Evolutionary conservation across 2,797 vertebrate species (phyloP).

Genomic region (Benthosema pterotum): DNA sequence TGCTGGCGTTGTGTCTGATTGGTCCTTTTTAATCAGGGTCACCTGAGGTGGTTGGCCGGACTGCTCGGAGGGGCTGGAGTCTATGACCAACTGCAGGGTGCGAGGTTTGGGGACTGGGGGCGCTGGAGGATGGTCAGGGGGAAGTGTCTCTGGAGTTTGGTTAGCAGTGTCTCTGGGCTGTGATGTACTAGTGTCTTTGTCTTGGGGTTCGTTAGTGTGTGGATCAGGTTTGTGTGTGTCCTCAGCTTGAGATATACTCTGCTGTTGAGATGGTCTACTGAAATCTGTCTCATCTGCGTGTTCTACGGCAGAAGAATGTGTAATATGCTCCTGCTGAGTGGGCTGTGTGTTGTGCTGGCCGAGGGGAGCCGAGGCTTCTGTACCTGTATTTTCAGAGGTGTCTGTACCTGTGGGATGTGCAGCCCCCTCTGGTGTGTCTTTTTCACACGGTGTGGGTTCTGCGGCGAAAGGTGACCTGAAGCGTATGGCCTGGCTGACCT

Average conservation of each 20-base stretch:
- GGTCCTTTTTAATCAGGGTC: constrained; percentile 65
- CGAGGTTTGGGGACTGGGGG: constrained; percentile 89
- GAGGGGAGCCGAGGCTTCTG: constrained; percentile 9
- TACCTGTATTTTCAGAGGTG: constrained; percentile 8
- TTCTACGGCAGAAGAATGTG: background rate
- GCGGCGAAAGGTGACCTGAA: constrained; percentile 79
- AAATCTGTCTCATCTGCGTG: constrained; percentile 44
- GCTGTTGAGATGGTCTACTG: constrained; percentile 12
- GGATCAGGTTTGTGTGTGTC: constrained; percentile 15
- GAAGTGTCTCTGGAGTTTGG: constrained; percentile 25
- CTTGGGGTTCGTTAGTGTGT: constrained; percentile 12
- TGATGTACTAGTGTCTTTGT: constrained; percentile 22
- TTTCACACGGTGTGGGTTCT: constrained; percentile 15
- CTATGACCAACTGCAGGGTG: constrained; percentile 80
- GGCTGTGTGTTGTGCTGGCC: constrained; percentile 11
- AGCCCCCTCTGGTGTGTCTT: background rate
- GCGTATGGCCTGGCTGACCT: constrained; percentile 87
- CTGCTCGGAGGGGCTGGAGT: constrained; percentile 32
- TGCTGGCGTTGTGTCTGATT: constrained; percentile 23
- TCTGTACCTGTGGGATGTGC: background rate
- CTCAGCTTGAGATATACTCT: constrained; percentile 26
- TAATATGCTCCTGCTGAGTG: constrained; percentile 9
- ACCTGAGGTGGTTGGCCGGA: constrained; percentile 52
- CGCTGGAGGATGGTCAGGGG: constrained; percentile 34
- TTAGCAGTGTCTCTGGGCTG: constrained; percentile 24